Conservation (phyloP, 2,797 vertebrate species). For the Crax fasciolata region DNA sequence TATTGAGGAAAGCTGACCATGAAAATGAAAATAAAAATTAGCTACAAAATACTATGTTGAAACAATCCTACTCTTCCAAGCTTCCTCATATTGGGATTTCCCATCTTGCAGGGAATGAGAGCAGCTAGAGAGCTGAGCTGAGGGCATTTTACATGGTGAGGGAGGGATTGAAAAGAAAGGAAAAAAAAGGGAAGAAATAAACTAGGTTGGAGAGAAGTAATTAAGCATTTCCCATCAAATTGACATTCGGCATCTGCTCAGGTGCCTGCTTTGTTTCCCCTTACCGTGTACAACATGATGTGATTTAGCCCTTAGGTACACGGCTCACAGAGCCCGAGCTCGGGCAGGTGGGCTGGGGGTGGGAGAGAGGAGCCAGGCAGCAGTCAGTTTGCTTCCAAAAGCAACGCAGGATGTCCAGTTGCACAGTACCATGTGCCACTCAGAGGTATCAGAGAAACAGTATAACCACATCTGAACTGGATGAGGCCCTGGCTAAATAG, state of each 20-base stretch:
- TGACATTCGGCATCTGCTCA: constrained; percentile 70
- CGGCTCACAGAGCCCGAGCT: neutral
- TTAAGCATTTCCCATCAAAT: constrained; percentile 69
- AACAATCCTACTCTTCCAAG: neutral
- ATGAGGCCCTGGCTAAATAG: neutral
- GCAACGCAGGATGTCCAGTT: neutral
- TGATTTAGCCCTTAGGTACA: constrained; percentile 30
- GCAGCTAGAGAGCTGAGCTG: neutral
- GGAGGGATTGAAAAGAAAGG: neutral
- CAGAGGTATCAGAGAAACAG: neutral
- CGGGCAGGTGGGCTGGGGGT: neutral
- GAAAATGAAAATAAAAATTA: neutral
- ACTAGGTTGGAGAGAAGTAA: constrained; percentile 31
- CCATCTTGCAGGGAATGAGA: neutral
- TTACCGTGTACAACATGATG: neutral
- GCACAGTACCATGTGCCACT: neutral
- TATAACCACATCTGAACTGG: neutral
- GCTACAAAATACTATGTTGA: neutral
- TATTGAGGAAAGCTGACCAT: neutral
- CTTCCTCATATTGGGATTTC: neutral
- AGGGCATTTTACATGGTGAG: neutral
- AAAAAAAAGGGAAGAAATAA: neutral
- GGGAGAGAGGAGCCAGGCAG: neutral
- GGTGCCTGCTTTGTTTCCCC: constrained; percentile 56
- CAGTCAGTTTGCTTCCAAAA: neutral